phyloP scores from a whole-genome alignment of 2,113 vertebrate genomes.

The Prionailurus viverrinus region DNA sequence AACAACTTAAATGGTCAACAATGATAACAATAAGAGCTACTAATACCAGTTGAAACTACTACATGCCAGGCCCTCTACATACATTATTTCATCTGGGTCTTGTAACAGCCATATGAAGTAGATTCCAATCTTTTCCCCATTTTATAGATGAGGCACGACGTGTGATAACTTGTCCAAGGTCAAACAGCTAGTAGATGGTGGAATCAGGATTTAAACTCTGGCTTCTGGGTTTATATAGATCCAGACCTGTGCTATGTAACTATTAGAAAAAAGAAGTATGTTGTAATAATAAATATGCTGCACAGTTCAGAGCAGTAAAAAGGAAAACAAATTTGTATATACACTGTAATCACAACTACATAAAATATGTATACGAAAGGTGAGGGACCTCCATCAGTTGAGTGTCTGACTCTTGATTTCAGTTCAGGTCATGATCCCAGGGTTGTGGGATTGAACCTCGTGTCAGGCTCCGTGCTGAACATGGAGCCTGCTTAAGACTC shows the following conservation, averaged over 20 bases:
- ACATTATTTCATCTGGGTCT: neutral
- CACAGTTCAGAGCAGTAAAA: neutral
- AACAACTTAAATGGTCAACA: neutral
- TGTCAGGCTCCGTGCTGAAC: no score
- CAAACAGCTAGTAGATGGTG: neutral
- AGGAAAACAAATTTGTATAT: slow-evolving; percentile 2
- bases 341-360: neutral
- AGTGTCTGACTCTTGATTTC: no score
- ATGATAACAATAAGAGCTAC: neutral
- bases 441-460: no score
- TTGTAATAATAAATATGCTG: neutral
- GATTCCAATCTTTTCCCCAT: neutral
- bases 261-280: neutral
- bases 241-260: neutral
- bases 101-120: neutral
- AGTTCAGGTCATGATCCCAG: no score
- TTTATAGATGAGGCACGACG: neutral
- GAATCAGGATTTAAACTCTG: neutral
- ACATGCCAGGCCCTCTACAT: neutral
- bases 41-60: neutral
- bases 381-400: no score
- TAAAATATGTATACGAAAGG: neutral
- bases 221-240: neutral
- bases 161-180: neutral
- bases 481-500: no score